phyloP scores from a whole-genome alignment of 2,113 vertebrate genomes.

The Antechinus stuartii region DNA sequence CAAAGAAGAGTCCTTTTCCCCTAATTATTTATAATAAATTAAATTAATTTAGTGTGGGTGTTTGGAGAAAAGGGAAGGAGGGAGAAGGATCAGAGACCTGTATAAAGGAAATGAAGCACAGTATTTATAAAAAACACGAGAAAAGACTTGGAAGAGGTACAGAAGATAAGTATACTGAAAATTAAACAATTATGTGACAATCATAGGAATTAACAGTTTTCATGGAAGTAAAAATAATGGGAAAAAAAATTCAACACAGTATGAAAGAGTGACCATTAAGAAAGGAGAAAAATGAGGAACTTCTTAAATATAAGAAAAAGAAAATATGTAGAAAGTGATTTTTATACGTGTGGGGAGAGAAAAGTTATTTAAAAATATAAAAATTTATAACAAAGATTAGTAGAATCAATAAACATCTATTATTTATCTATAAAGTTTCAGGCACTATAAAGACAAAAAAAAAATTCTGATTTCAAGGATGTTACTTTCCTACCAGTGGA shows the following conservation, averaged over 20 bases:
- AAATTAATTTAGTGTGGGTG: background rate
- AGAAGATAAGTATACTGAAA: background rate
- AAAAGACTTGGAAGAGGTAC: background rate
- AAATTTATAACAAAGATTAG: constrained; percentile 25
- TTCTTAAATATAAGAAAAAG: constrained; percentile 3
- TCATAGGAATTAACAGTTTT: constrained; percentile 32
- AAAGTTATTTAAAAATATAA: constrained; percentile 15
- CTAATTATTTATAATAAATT: background rate
- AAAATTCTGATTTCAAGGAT: background rate
- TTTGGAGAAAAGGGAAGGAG: background rate
- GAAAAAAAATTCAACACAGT: constrained; percentile 13
- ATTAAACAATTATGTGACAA: constrained; percentile 9
- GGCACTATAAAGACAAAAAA: background rate
- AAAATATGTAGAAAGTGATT: constrained; percentile 23
- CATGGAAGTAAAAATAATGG: constrained; percentile 24
- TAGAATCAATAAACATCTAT: constrained; percentile 32
- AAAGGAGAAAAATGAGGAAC: background rate
- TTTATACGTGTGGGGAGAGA: background rate
- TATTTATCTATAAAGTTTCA: constrained; percentile 11
- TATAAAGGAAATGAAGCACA: background rate
- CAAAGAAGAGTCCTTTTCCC: background rate
- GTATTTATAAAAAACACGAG: background rate
- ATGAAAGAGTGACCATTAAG: constrained; percentile 35
- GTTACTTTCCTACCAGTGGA: background rate
- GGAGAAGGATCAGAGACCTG: too few species aligned